Evolutionary conservation across 2,113 vertebrate species (phyloP).

Genomic region (Charadrius vociferus): DNA sequence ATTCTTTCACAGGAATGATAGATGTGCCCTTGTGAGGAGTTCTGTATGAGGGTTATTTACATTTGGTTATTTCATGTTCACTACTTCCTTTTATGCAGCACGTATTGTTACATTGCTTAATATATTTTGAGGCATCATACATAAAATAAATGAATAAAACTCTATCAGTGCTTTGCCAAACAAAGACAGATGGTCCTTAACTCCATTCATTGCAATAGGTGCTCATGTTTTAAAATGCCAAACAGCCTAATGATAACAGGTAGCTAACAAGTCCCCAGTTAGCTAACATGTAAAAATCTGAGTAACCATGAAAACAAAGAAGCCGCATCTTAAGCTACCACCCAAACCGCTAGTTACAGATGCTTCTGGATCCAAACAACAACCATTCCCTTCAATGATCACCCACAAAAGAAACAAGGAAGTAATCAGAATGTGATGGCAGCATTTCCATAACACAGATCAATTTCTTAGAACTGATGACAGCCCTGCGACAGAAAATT

Average conservation of each 20-base stretch:
- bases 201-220: background rate
- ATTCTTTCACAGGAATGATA: background rate
- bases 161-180: background rate
- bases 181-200: background rate
- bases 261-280: background rate
- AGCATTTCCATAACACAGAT: background rate
- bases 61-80: background rate
- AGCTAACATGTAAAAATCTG: background rate
- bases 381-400: background rate
- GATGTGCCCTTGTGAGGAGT: background rate
- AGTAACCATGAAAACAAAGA: background rate
- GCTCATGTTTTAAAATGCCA: background rate
- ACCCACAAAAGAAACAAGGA: background rate
- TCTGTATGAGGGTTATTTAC: background rate
- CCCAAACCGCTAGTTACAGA: background rate
- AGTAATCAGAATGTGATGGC: background rate
- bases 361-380: background rate
- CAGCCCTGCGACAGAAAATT: background rate
- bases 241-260: background rate
- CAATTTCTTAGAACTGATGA: background rate
- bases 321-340: background rate
- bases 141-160: background rate
- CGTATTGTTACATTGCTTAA: background rate
- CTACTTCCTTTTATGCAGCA: background rate
- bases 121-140: background rate